Evolutionary conservation across 2,113 vertebrate species (phyloP).

Genomic region (Trematomus loennbergii): DNA sequence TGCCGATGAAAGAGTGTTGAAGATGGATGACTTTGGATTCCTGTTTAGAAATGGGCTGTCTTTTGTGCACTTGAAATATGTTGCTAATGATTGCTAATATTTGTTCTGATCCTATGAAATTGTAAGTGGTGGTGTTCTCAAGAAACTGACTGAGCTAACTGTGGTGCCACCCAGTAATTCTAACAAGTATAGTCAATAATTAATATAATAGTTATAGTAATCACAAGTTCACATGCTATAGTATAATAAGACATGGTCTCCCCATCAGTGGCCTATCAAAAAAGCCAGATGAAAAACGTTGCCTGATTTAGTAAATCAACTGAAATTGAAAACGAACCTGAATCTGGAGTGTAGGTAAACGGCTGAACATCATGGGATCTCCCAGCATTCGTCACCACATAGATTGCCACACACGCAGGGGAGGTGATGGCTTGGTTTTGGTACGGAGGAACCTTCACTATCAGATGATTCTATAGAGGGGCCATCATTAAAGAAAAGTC

Average conservation of each 20-base stretch:
- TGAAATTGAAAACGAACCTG: conserved; percentile 83
- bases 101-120: background rate
- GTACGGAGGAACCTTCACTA: conserved; percentile 97
- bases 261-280: conserved; percentile 2
- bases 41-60: background rate
- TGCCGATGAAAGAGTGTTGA: background rate
- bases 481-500: conserved; percentile 10
- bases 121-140: conserved; percentile 33
- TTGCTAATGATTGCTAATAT: background rate
- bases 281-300: background rate
- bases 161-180: background rate
- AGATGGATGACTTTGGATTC: background rate
- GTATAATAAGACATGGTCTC: background rate
- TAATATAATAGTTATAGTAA: background rate
- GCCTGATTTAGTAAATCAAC: background rate
- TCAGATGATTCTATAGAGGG: conserved; percentile 92
- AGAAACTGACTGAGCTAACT: background rate
- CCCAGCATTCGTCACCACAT: conserved; percentile 96
- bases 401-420: conserved; percentile 93
- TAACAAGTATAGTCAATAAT: conserved; percentile 11
- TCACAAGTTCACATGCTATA: background rate
- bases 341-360: conserved; percentile 96
- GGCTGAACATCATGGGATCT: conserved; percentile 95
- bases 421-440: conserved; percentile 91
- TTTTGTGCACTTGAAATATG: background rate